phyloP scores from a whole-genome alignment of 2,113 vertebrate genomes.

The Zeus faber region DNA sequence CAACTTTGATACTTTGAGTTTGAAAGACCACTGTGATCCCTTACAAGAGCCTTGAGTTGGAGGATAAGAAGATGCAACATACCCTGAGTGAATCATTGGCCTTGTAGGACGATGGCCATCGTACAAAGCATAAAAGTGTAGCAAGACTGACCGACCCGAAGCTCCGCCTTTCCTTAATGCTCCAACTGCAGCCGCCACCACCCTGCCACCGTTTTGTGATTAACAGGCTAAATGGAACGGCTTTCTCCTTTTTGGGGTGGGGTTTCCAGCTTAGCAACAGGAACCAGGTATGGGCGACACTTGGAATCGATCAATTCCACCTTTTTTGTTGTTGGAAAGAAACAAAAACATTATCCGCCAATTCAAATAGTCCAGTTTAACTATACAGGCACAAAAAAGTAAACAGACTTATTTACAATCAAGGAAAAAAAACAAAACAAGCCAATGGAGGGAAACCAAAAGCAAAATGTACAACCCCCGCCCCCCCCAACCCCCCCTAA shows the following conservation, averaged over 20 bases:
- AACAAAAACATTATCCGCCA: conserved; percentile 33
- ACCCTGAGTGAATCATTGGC: conserved; percentile 75
- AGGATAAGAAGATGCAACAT: conserved; percentile 54
- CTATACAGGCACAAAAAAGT: conserved; percentile 71
- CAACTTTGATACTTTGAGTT: conserved; percentile 37
- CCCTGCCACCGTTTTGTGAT: no score
- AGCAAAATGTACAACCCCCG: conserved; percentile 55
- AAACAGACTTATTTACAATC: conserved; percentile 72
- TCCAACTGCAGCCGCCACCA: no score
- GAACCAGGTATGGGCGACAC: conserved; percentile 33
- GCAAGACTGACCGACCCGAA: no score
- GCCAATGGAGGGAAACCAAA: conserved; percentile 48
- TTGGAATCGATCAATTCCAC: conserved; percentile 47
- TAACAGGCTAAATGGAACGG: no score
- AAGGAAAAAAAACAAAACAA: conserved; percentile 40
- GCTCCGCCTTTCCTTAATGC: no score
- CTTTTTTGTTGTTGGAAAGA: conserved; percentile 45
- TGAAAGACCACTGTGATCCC: conserved; percentile 45
- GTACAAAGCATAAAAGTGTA: no score
- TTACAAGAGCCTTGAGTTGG: conserved; percentile 50
- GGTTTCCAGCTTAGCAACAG: conserved; percentile 54
- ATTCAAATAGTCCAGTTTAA: conserved; percentile 67
- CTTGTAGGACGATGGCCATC: conserved; percentile 54
- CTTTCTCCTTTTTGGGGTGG: no score
- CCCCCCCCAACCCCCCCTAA: conserved; percentile 32